Evolutionary conservation across 2,888 invertebrate genomes (phyloP).

Genomic region (Pimpla rufipes): DNA sequence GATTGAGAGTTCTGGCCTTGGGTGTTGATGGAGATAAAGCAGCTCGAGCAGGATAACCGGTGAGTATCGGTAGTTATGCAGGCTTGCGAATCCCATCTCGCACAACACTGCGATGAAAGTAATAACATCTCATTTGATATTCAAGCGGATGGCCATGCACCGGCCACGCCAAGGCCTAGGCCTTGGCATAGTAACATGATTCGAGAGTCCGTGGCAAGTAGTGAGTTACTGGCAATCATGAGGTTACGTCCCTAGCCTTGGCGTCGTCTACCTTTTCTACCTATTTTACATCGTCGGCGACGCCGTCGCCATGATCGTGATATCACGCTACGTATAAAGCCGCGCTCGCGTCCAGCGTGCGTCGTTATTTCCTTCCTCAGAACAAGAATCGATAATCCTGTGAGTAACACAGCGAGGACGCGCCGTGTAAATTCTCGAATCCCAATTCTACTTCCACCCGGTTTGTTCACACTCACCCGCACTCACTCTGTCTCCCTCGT

Average conservation of each 20-base stretch:
- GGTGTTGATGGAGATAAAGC: neutral
- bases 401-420: slow-evolving; percentile 13
- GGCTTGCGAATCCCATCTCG: slow-evolving; percentile 1
- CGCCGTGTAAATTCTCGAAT: slow-evolving; percentile 9
- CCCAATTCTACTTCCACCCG: neutral
- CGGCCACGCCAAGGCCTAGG: slow-evolving; percentile 74
- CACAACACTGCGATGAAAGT: slow-evolving; percentile 70
- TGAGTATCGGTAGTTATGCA: neutral
- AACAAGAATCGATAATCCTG: slow-evolving; percentile 13
- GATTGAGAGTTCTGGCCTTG: neutral
- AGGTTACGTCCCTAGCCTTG: slow-evolving; percentile 33
- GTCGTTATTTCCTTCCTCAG: slow-evolving; percentile 5
- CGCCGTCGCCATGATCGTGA: slow-evolving; percentile 29
- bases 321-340: slow-evolving; percentile 21
- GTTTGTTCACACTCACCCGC: neutral
- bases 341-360: neutral
- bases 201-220: slow-evolving; percentile 56
- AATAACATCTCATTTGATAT: slow-evolving; percentile 79
- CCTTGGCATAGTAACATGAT: slow-evolving; percentile 81
- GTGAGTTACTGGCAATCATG: slow-evolving; percentile 25
- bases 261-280: slow-evolving; percentile 30
- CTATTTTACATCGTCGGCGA: slow-evolving; percentile 26
- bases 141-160: slow-evolving; percentile 75
- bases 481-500: slow-evolving; percentile 4
- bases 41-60: neutral